These are phyloP conservation scores for Sapajus apella DNA, from an alignment of 2,113 vertebrate genomes.

Conservation along the genomic window DNA sequence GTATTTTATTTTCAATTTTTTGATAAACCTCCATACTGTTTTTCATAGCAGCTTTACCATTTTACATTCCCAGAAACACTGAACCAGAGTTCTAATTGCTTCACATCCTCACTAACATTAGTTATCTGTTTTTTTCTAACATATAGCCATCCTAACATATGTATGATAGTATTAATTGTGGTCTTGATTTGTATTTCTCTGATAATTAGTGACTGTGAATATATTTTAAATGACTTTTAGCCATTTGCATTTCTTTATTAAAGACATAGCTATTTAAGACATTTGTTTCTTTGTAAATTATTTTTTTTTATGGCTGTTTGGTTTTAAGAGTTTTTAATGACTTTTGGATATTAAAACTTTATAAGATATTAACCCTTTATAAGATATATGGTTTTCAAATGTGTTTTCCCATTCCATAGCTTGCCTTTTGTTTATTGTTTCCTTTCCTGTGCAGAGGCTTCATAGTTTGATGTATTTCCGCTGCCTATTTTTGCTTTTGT, in stretches of 20 bases:
- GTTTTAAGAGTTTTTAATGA: neutral
- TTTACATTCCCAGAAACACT: neutral
- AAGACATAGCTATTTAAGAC: neutral
- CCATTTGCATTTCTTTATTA: neutral
- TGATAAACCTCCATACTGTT: neutral
- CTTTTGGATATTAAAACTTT: neutral
- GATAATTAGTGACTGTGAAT: neutral
- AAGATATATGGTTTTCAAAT: neutral
- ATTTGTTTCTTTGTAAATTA: neutral
- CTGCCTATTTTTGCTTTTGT: neutral
- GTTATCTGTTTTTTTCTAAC: neutral
- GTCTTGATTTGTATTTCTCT: neutral
- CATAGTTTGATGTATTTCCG: neutral
- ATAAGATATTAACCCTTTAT: neutral
- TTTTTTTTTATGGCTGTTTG: neutral
- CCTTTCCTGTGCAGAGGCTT: neutral
- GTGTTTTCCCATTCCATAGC: neutral
- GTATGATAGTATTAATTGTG: neutral
- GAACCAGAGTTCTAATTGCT: neutral
- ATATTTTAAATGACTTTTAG: neutral
- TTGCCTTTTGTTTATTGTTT: neutral
- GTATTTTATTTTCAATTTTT: neutral
- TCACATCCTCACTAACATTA: neutral
- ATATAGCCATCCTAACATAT: neutral
- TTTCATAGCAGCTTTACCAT: neutral